Evolutionary conservation across 2,888 invertebrate species (phyloP), one percentile per base, ranked within the genome.

Genomic region (Girardia tigrina): DNA sequence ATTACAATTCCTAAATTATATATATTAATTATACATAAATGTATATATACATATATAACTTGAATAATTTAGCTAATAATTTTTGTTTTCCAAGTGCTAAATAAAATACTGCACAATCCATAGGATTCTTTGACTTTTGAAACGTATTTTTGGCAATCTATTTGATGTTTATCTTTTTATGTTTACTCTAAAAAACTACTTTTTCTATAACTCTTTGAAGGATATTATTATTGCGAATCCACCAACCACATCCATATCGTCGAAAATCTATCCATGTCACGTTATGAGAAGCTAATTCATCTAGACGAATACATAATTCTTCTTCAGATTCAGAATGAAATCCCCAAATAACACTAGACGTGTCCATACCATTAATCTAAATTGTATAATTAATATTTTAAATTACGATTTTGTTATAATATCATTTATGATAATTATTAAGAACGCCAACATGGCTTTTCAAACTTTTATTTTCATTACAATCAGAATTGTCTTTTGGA

Each of bases 291-390:
- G 85, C 84, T 80, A 86, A 81, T 75, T 84, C 84, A 12, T 29
- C 71, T 23, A 76, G 23, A 28, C 69, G 76, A 71, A n/a, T n/a
- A 12, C 77, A 36, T 23, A 76, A 27, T 26, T 76, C 77, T 28
- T 94, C 94, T 83, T 94, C 93, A 26, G 93, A 91, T 85, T 98
- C 97, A 0, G 97, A 97, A 84, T 99, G 98, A 85, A 92, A 97
- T 0, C 97, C 98, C 98, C 98, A 99, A 1, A 94, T 94, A 26
- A 97, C 87, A 84, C 94, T 92, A 80, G 93, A 82, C 4, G 84
- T 82, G 71, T 79, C 80, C 28, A 84, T 81, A 0, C 84, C 94
- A 78, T 90, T 89, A 75, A 90, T 89, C 81, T 93, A 92, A 23
- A 26, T n/a, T n/a, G n/a, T n/a, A n/a, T n/a, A n/a, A n/a, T n/a